Base-by-base conservation (phyloP, 2,797 vertebrate species). In the Ispidina picta region DNA sequence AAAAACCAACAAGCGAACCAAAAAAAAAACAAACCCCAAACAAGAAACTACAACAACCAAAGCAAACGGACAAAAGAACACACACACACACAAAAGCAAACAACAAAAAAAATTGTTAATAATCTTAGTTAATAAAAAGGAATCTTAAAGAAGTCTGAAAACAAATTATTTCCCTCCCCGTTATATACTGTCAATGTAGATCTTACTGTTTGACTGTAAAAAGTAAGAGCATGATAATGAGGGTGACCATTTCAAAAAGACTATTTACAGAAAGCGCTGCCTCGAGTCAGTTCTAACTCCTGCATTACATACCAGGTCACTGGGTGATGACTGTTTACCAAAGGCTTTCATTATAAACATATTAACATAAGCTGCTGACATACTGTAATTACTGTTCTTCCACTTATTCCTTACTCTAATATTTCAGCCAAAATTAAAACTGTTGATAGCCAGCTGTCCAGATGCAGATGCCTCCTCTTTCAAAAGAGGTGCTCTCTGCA, bases 361-460 rank as follows among this genome's bases (percentile, higher is more conserved):
- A 86, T 43, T 65, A 86, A 81, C 52, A 72, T 0, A 8, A 23
- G 26, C 12, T 62, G 33, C 29, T 86, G 44, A 76, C 52, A 66
- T 39, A 52, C 15, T 88, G 26, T 18, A 21, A 39, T 15, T 39
- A 39, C 2, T 75, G 18, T 8, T 72, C 43, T 83, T 71, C n/a
- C 25, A 68, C 8, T 39, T 39, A 54, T 0, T 9, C 80, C 0
- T 0, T 0, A 43, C 39, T 68, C 41, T 52, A 59, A 48, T 35
- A 63, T 28, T 84, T 65, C 68, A 79, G 52, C 18, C 37, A 66
- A 65, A 70, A 76, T 39, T 37, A 26, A 93, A 93, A 54, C 25
- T 33, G 26, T 41, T 37, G 41, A 63, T 19, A 55, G 39, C 44
- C n/a, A 76, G 21, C 8, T 59, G 17, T 9, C 28, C 51, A 82